Conservation (phyloP, 2,888 invertebrate genomes). For the Caenorhabditis sulstoni region DNA sequence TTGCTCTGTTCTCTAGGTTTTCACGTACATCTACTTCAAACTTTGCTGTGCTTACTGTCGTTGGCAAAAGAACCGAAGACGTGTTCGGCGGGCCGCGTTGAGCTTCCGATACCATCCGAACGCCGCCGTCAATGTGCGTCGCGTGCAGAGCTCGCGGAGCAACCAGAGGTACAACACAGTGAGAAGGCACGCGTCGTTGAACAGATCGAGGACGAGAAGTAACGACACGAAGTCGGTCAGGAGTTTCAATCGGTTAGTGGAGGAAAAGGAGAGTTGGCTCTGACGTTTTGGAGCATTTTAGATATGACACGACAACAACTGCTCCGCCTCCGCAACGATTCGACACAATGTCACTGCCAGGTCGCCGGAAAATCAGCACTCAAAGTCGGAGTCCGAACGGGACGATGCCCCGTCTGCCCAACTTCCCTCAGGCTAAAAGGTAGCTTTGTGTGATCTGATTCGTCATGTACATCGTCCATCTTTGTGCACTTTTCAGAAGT, state of each 20-base stretch:
- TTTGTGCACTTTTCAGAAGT: constrained; percentile 35
- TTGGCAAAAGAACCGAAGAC: constrained; percentile 79
- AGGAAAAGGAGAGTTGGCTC: neutral
- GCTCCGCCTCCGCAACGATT: constrained; percentile 53
- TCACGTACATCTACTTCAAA: constrained; percentile 82
- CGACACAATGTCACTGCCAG: constrained; percentile 78
- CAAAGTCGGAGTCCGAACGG: constrained; percentile 70
- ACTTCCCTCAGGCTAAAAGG: constrained; percentile 58
- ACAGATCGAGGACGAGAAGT: constrained; percentile 53
- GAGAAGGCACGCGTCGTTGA: constrained; percentile 75
- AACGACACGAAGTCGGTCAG: constrained; percentile 77
- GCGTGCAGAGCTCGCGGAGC: constrained; percentile 78
- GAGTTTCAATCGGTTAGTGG: constrained; percentile 67
- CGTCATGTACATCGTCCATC: neutral
- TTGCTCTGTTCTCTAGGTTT: constrained; percentile 81
- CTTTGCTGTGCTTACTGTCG: constrained; percentile 81
- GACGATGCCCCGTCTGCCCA: constrained; percentile 59
- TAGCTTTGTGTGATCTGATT: neutral
- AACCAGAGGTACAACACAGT: constrained; percentile 76
- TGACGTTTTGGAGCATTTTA: constrained; percentile 2
- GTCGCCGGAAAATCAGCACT: constrained; percentile 68
- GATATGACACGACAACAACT: constrained; percentile 55
- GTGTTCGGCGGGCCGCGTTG: constrained; percentile 77
- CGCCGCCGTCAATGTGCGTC: constrained; percentile 77
- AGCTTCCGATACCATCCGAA: constrained; percentile 80